A percentile compares a stretch with the other conserved stretches of the same genome.
Evolutionary conservation across 2,888 invertebrate genomes (phyloP).

Genomic region (Autographa pulchrina): DNA sequence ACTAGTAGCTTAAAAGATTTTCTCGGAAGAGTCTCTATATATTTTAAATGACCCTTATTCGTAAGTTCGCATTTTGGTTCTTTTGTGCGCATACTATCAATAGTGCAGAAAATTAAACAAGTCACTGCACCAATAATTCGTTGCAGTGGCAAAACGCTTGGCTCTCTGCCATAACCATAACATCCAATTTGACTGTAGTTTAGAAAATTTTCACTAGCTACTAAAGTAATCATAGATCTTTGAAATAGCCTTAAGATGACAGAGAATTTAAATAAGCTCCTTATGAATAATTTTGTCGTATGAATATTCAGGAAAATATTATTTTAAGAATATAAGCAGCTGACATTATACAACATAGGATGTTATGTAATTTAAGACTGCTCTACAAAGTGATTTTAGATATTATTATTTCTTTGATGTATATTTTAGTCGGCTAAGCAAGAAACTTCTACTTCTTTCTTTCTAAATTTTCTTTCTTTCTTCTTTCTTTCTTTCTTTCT

Average conservation of each 20-base stretch:
- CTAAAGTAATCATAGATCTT: constrained; percentile 13
- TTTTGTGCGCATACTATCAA: background rate
- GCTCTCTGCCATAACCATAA: constrained; percentile 2
- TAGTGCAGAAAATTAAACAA: background rate
- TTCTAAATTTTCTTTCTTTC: too few relatives aligned
- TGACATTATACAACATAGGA: constrained; percentile 35
- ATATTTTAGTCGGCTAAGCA: background rate
- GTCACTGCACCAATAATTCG: background rate
- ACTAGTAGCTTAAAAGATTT: background rate
- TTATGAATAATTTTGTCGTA: constrained; percentile 35
- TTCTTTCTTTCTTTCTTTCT: too few relatives aligned
- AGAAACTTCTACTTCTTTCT: too few relatives aligned
- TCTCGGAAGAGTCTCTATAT: too few relatives aligned
- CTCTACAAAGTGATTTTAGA: constrained; percentile 11
- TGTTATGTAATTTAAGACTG: constrained; percentile 20
- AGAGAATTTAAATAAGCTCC: constrained; percentile 42
- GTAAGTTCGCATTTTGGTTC: too few relatives aligned
- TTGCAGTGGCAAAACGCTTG: background rate
- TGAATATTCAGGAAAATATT: constrained; percentile 46
- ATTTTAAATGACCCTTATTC: too few relatives aligned
- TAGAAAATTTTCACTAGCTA: background rate
- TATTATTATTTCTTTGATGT: background rate
- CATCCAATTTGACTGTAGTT: background rate
- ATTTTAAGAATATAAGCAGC: constrained; percentile 23
- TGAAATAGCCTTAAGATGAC: constrained; percentile 32